Evolutionary conservation across 2,113 vertebrate species (phyloP).

Genomic region (Pituophis catenifer): DNA sequence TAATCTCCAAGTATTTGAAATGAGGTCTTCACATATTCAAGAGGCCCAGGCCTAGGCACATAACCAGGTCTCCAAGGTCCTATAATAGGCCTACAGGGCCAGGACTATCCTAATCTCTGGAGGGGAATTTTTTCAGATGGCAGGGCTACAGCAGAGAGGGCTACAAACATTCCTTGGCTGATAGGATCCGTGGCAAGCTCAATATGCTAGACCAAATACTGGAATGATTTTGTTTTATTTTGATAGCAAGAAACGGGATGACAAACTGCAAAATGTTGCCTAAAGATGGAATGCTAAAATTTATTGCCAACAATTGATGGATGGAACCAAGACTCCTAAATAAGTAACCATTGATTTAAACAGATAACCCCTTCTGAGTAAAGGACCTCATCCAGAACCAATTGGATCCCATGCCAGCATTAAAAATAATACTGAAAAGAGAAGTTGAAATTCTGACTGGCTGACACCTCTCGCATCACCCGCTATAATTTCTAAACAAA

Average conservation of each 20-base stretch:
- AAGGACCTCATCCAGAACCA: background rate
- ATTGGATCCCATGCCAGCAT: slow-evolving; percentile 31
- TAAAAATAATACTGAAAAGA: slow-evolving; percentile 32
- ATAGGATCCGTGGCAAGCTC: too few species aligned
- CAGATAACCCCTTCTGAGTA: background rate
- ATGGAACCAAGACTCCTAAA: background rate
- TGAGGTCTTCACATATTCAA: too few species aligned
- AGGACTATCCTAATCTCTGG: too few species aligned
- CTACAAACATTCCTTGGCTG: too few species aligned
- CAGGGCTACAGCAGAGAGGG: too few species aligned
- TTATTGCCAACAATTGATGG: background rate
- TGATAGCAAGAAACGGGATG: background rate
- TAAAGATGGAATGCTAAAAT: background rate
- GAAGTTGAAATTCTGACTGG: slow-evolving; percentile 19
- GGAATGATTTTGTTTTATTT: background rate
- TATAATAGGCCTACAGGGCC: too few species aligned
- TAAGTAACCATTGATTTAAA: background rate
- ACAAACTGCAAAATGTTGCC: background rate
- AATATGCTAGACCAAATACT: background rate
- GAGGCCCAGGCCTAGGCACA: too few species aligned
- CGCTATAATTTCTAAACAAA: slow-evolving; percentile 39
- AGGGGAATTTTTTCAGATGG: too few species aligned
- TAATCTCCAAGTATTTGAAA: too few species aligned
- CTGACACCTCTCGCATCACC: slow-evolving; percentile 39
- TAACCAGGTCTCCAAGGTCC: too few species aligned